A percentile compares a stretch with the other conserved stretches of the same genome.
Evolutionary conservation across 2,113 vertebrate genomes (phyloP).

Genomic region (Crotalus viridis): DNA sequence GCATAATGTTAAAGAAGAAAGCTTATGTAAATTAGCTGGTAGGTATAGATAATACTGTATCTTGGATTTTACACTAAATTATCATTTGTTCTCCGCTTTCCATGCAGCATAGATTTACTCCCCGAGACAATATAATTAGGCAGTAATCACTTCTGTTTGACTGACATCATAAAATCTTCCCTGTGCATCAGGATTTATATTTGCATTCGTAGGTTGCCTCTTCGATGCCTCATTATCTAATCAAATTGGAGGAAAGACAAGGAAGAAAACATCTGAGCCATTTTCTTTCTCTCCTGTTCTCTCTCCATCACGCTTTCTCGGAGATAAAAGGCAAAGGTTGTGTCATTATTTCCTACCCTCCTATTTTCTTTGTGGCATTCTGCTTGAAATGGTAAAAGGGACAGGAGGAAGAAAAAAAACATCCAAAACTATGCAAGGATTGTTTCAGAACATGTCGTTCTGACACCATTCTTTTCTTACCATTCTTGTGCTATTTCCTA

Average conservation of each 20-base stretch:
- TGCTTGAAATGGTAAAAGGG: not conserved
- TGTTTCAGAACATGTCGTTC: not conserved
- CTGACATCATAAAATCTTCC: slow-evolving; percentile 2
- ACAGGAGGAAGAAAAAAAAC: not conserved
- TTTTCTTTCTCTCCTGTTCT: not conserved
- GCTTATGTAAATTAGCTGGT: not conserved
- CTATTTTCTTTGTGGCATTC: not conserved
- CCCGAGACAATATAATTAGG: slow-evolving; percentile 28
- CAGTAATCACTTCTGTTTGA: not conserved
- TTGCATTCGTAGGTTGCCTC: not conserved
- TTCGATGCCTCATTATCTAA: slow-evolving; percentile 10
- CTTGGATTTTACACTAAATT: not conserved
- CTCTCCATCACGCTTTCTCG: not conserved
- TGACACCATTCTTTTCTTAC: not conserved
- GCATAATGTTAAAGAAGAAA: not conserved
- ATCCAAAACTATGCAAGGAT: not conserved
- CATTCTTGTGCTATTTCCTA: too few species aligned
- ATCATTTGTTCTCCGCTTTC: not conserved
- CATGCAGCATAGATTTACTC: slow-evolving; percentile 15
- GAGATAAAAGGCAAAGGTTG: not conserved
- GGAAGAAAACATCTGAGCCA: not conserved
- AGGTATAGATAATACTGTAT: not conserved
- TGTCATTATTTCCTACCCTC: not conserved
- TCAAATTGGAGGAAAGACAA: not conserved
- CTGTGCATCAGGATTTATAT: slow-evolving; percentile 7